These are phyloP conservation scores for Brachionichthys hirsutus DNA, from an alignment of 2,113 vertebrate species.

Conservation along the genomic window DNA sequence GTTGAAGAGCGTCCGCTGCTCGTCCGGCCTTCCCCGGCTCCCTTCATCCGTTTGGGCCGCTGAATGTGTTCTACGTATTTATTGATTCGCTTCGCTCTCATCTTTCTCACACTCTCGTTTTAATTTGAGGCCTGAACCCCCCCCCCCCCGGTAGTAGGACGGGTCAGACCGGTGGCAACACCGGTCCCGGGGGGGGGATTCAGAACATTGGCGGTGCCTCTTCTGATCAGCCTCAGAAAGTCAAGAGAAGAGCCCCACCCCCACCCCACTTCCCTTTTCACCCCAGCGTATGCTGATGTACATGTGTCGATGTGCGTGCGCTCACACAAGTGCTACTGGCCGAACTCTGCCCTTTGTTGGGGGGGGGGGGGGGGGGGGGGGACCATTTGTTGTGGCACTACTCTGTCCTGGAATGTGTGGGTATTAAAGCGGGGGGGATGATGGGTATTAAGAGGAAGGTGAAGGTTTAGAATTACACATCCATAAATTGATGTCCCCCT, in stretches of 20 bases:
- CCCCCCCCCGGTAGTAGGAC: constrained; percentile 14
- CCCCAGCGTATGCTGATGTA: constrained; percentile 9
- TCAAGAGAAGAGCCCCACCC: constrained; percentile 52
- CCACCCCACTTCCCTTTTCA: constrained; percentile 29
- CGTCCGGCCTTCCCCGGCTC: constrained; percentile 21
- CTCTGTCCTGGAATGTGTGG: constrained; percentile 75
- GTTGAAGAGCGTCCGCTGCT: constrained; percentile 53
- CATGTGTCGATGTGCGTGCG: constrained; percentile 22
- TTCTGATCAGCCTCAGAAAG: constrained; percentile 65
- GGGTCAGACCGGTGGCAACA: constrained; percentile 31
- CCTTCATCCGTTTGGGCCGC: constrained; percentile 35
- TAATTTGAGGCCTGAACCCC: constrained; percentile 52
- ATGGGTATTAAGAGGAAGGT: constrained; percentile 75
- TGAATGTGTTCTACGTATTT: constrained; percentile 64
- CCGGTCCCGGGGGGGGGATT: constrained; percentile 37
- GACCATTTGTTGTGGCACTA: constrained; percentile 80
- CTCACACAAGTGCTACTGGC: constrained; percentile 51
- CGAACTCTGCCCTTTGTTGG: constrained; percentile 79
- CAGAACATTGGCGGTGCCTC: constrained; percentile 52
- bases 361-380: no score
- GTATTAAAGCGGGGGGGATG: constrained; percentile 68
- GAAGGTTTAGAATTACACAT: constrained; percentile 79
- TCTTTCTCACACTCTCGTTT: constrained; percentile 70
- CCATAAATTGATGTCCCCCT: constrained; percentile 78
- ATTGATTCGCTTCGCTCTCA: constrained; percentile 65